phyloP scores from a whole-genome alignment of 2,797 vertebrate genomes.

The Anisognathus igniventris region DNA sequence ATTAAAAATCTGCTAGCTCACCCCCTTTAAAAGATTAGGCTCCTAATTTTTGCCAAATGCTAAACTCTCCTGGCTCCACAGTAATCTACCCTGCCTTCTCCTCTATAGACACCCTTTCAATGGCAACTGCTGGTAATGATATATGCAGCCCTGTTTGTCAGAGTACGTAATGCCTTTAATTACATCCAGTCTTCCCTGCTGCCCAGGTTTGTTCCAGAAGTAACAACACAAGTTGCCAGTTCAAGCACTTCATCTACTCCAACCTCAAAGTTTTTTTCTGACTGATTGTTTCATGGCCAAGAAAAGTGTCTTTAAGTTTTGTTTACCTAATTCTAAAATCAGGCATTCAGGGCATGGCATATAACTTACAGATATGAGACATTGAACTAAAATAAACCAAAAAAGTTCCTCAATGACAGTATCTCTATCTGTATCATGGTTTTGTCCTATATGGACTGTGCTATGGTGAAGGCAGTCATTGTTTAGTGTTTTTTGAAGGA shows the following conservation, averaged over 20 bases:
- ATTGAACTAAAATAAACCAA: background rate
- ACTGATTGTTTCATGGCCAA: background rate
- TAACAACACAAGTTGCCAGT: constrained; percentile 8
- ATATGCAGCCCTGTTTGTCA: background rate
- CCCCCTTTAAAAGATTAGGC: background rate
- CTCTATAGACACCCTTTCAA: background rate
- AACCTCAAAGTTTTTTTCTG: background rate
- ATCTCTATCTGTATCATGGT: background rate
- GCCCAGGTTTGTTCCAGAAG: constrained; percentile 13
- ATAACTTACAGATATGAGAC: background rate
- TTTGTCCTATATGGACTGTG: background rate
- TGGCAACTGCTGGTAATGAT: background rate
- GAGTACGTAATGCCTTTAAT: background rate
- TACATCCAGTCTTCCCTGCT: background rate
- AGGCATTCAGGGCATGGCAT: background rate
- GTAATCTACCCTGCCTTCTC: background rate
- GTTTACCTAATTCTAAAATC: background rate
- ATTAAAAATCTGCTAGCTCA: background rate
- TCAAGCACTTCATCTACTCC: constrained; percentile 40
- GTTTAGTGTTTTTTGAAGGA: background rate
- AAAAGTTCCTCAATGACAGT: background rate
- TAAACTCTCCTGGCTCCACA: background rate
- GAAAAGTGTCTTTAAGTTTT: background rate
- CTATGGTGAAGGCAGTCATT: background rate
- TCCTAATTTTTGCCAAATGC: background rate